These are phyloP conservation scores for Macropis europaea DNA, from an alignment of 2,888 invertebrate genomes.

Conservation along the genomic window DNA sequence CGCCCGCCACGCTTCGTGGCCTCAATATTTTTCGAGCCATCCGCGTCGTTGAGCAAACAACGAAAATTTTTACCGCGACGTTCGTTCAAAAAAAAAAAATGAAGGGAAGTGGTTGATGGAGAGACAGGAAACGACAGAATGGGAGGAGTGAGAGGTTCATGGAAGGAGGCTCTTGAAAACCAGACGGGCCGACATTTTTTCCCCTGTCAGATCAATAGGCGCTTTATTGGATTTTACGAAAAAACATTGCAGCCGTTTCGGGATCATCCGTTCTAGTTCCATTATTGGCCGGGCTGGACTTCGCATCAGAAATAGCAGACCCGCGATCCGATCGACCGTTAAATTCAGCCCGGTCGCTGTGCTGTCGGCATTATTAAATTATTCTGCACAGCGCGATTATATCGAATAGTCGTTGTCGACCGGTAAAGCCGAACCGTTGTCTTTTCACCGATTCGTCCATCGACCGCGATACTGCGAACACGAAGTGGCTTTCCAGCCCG, in stretches of 20 bases:
- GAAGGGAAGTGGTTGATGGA: neutral
- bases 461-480: neutral
- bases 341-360: conserved; percentile 48
- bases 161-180: conserved; percentile 23
- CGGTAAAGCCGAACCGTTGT: conserved; percentile 7
- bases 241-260: conserved; percentile 38
- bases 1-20: neutral
- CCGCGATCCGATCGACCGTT: conserved; percentile 24
- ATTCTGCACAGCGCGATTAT: conserved; percentile 61
- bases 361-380: conserved; percentile 64
- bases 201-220: conserved; percentile 35
- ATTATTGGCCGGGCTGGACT: conserved; percentile 50
- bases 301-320: conserved; percentile 46
- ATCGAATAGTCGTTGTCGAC: conserved; percentile 47
- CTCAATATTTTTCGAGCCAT: conserved; percentile 7
- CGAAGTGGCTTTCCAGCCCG: neutral
- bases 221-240: conserved; percentile 59
- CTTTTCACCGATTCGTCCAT: neutral
- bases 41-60: conserved; percentile 17
- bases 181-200: conserved; percentile 30
- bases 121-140: conserved; percentile 3
- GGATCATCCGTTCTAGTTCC: conserved; percentile 67
- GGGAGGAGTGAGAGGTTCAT: neutral
- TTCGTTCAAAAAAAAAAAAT: conserved; percentile 6
- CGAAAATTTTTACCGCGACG: conserved; percentile 3